phyloP scores from a whole-genome alignment of 2,797 vertebrate genomes.

The Oceanodroma leucorhoa region DNA sequence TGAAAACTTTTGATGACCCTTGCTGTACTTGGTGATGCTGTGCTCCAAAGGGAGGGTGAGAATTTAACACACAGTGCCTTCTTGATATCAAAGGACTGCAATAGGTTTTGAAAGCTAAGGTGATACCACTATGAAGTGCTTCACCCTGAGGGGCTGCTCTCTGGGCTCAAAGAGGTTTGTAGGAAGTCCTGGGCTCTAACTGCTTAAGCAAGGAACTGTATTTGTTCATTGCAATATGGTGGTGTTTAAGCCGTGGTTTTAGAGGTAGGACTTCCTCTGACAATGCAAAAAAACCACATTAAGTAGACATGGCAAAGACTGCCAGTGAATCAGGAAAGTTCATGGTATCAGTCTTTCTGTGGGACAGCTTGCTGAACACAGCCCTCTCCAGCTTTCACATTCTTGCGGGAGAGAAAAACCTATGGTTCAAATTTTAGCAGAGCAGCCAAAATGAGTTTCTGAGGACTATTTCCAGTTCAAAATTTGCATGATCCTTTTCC shows the following conservation, averaged over 20 bases:
- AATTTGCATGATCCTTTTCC: neutral
- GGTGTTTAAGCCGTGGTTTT: neutral
- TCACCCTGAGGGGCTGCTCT: neutral
- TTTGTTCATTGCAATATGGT: neutral
- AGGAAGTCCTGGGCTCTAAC: neutral
- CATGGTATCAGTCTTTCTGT: neutral
- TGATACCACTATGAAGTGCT: accelerated
- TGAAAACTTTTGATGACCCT: neutral
- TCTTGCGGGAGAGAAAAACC: neutral
- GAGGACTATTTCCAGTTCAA: neutral
- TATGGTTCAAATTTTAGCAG: neutral
- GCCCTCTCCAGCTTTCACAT: neutral
- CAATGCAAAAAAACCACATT: neutral
- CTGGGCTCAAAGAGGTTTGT: neutral
- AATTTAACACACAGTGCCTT: neutral
- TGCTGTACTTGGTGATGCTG: neutral
- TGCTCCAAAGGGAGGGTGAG: neutral
- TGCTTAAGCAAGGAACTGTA: neutral
- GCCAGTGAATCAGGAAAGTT: neutral
- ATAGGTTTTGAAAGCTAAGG: neutral
- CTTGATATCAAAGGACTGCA: neutral
- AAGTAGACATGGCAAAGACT: neutral
- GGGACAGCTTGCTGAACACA: neutral
- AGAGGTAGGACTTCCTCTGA: neutral
- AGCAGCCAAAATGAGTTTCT: neutral